Base-by-base conservation (phyloP, 2,888 invertebrate genomes). In the Agrotis ipsilon region DNA sequence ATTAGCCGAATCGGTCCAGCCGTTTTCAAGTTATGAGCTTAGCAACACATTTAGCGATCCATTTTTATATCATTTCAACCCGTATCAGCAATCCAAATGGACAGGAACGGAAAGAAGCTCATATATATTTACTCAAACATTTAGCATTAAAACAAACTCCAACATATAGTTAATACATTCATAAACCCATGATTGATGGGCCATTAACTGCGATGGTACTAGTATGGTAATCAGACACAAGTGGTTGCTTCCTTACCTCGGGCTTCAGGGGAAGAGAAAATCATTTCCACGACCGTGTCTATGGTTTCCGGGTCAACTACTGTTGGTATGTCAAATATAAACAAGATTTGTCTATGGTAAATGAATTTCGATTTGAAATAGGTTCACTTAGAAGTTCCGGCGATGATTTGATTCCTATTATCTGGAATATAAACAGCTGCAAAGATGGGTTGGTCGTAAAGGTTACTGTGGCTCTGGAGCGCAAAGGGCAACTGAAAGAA, bases 181-280 rank as follows among this genome's bases (percentile, higher is more conserved):
- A 68, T 61, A 70, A 49, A 48, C 7, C 24, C 14, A 68, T 73
- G 69, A 80, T 80, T 70, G 72, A 80, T 73, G 63, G 69, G 0
- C 48, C 43, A 60, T 73, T 71, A 71, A 55, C 49, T 48, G 39
- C 11, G 27, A 68, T 68, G 75, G 52, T 75, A 75, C 72, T 43
- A 54, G 76, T 68, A 66, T 73, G 77, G 21, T 71, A 72, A 76
- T 75, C 68, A 58, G 49, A 16, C 55, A 46, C 55, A 69, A 72
- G 75, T 75, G 72, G 57, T n/a, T 51, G 57, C 66, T 73, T 65
- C 72, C 76, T 68, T 60, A 21, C 63, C 68, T 68, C 52, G 1
- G 51, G 48, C 19, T 69, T 7, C 16, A 18, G 52, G 43, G 52
- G 52, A 66, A 73, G 70, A 80, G 76, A 80, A 80, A 80, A 63